Conservation (phyloP, 2,888 invertebrate genomes). For the Cerceris ruficornis region DNA sequence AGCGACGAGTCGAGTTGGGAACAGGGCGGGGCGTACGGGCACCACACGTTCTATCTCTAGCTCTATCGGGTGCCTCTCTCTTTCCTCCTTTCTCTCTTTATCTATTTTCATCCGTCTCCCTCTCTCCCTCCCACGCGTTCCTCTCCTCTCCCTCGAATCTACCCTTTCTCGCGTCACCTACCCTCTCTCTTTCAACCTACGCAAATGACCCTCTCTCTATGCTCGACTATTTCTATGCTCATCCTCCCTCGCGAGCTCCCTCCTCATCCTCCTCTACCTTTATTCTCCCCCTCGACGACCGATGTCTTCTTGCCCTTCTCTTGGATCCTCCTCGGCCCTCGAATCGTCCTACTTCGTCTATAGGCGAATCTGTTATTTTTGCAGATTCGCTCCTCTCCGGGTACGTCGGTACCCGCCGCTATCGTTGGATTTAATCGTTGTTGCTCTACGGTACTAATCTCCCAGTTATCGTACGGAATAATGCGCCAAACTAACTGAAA, state of each 20-base stretch:
- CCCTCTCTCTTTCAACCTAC: neutral
- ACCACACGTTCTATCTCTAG: conserved; percentile 40
- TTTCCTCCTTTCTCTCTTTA: conserved; percentile 16
- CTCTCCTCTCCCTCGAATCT: conserved; percentile 21
- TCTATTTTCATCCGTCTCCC: conserved; percentile 19
- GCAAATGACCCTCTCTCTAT: conserved; percentile 21
- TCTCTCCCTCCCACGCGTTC: conserved; percentile 7
- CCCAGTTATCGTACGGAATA: too few relatives aligned
- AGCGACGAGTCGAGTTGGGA: conserved; percentile 52
- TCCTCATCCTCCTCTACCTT: conserved; percentile 32
- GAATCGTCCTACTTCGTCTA: neutral
- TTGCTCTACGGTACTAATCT: too few relatives aligned
- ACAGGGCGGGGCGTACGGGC: conserved; percentile 71
- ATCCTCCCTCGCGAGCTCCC: neutral
- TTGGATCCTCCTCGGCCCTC: neutral
- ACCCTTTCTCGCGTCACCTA: neutral
- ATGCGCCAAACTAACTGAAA: too few relatives aligned
- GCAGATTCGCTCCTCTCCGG: neutral
- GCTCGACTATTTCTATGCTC: conserved; percentile 13
- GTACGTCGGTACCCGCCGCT: neutral
- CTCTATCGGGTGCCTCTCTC: conserved; percentile 34
- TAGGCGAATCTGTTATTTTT: neutral
- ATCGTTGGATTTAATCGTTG: neutral
- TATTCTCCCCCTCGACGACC: neutral
- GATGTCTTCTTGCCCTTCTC: neutral